Evolutionary conservation across 2,888 invertebrate genomes (phyloP), one percentile per base, ranked within the genome.

Genomic region (Acanthococcus lagerstroemiae): DNA sequence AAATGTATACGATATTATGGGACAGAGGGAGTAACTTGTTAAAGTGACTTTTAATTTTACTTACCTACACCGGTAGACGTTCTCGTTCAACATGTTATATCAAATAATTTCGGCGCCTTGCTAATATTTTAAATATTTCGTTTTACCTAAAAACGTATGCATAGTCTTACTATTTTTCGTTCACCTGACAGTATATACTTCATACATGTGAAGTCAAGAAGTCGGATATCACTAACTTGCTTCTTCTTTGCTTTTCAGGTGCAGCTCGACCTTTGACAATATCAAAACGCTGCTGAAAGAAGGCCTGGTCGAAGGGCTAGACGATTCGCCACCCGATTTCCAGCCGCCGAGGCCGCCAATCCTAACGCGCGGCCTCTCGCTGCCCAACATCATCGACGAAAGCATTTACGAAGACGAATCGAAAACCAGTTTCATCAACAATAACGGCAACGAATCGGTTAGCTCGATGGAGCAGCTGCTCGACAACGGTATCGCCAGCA

Each of bases 241-340:
- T 37, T 37, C 17, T 37, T 37, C 12, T 37, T 37, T 37, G n/a
- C 21, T 15, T 57, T 57, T 17, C 54, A 63, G 86, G 73, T 85
- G 85, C 76, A 86, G 85, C 70, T 85, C 84, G 50, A 87, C 87
- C 7, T 88, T 87, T 75, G 87, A 87, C 78, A 86, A 87, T 74
- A 84, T 87, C 72, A 84, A 85, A 74, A 85, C 85, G 46, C 76
- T 88, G 70, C 81, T 87, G 69, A 83, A 83, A 72, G 87, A 87
- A 74, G 85, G 85, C 22, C 82, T 84, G 70, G 80, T 85, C 17
- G 79, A 79, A 69, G 78, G 78, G 1, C 69, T 78, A 57, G 76
- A 77, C 69, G 78, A 78, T 56, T 75, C 77, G 0, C 82, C 71
- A 17, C 79, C 80, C 46, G 85, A 85, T 71, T 80, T 86, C 71